Conservation (phyloP, 1,140 invertebrate genomes). For the Neodiprion virginianus region DNA sequence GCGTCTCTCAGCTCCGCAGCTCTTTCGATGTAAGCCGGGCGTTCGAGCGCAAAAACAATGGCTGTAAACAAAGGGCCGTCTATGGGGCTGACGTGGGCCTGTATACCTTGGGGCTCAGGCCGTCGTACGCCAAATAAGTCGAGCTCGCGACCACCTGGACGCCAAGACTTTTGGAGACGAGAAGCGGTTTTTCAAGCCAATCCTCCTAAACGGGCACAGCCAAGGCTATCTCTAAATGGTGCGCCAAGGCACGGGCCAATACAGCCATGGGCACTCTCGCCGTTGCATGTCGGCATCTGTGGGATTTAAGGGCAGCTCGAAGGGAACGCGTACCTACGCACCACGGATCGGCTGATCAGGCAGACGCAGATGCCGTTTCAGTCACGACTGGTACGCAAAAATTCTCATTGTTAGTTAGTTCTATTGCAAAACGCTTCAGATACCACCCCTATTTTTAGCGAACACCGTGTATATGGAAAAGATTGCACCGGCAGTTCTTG, state of each 20-base stretch:
- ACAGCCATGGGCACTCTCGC: background rate
- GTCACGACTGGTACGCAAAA: too few relatives aligned
- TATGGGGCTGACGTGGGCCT: slow-evolving; percentile 5
- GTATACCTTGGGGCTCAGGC: background rate
- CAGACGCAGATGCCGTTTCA: too few relatives aligned
- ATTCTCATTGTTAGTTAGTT: too few relatives aligned
- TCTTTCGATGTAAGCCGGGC: background rate
- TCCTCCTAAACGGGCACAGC: background rate
- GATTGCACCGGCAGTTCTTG: too few relatives aligned
- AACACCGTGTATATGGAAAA: too few relatives aligned
- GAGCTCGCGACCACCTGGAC: slow-evolving; percentile 6
- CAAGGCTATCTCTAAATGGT: slow-evolving; percentile 5
- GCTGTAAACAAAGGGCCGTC: slow-evolving; percentile 6
- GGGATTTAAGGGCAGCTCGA: background rate
- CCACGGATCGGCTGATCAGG: background rate
- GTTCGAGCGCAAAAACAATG: background rate
- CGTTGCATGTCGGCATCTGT: too few relatives aligned
- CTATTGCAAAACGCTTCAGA: too few relatives aligned
- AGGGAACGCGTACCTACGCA: background rate
- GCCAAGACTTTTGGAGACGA: slow-evolving; percentile 6
- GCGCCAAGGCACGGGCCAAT: slow-evolving; percentile 1
- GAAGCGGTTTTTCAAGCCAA: slow-evolving; percentile 6
- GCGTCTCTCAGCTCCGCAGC: background rate
- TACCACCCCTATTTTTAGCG: too few relatives aligned
- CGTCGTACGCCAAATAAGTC: background rate